These are phyloP conservation scores for Melipona beecheii DNA, from an alignment of 2,888 invertebrate species.

Conservation along the genomic window DNA sequence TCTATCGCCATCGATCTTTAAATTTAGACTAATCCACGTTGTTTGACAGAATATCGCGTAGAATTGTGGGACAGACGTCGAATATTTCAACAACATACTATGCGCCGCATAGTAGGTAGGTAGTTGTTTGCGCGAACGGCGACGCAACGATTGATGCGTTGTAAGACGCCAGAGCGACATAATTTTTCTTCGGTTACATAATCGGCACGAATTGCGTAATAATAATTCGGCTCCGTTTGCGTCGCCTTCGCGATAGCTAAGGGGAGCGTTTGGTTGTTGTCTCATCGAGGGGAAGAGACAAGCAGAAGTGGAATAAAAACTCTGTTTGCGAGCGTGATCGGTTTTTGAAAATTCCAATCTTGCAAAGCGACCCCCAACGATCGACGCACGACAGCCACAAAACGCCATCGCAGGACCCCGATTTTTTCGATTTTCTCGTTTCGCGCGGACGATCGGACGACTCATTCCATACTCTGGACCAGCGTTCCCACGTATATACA, in stretches of 20 bases:
- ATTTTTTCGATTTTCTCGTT: neutral
- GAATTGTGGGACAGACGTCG: too few species aligned
- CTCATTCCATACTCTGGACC: conserved; percentile 3
- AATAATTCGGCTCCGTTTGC: neutral
- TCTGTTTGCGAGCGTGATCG: too few species aligned
- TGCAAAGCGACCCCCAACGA: neutral
- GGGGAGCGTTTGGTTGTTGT: neutral
- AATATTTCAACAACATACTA: too few species aligned
- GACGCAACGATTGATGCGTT: conserved; percentile 30
- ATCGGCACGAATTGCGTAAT: conserved; percentile 10
- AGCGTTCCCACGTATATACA: neutral
- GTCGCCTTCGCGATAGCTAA: too few species aligned
- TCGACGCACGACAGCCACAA: neutral
- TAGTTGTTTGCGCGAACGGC: conserved; percentile 48
- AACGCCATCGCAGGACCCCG: neutral
- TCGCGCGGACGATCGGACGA: neutral
- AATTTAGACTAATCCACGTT: too few species aligned
- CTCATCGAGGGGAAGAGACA: neutral
- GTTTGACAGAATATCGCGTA: too few species aligned
- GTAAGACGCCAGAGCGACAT: conserved; percentile 7
- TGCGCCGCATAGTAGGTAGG: too few species aligned
- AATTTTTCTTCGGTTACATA: neutral
- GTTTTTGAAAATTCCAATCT: neutral
- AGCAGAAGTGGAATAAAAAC: too few species aligned
- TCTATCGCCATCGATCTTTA: too few species aligned